Evolutionary conservation across 2,797 vertebrate genomes (phyloP), one percentile per base, ranked within the genome.

Genomic region (Cuculus canorus): DNA sequence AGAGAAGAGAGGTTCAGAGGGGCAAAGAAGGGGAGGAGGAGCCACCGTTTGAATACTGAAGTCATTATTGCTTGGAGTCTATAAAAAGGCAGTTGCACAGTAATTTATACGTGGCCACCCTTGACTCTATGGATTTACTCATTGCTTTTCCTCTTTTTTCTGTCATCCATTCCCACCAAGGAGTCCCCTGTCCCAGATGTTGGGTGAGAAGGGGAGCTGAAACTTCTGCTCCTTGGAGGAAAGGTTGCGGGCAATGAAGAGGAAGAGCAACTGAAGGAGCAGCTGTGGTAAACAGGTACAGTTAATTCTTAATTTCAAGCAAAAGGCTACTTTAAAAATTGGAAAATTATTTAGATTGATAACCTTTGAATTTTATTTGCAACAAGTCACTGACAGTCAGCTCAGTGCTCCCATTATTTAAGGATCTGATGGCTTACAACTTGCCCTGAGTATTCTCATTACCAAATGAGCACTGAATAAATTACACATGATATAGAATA

Each of bases 11-110:
- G 86, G 78, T 96, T 93, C 81, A 84, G 86, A 64, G 76, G 64
- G 63, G 54, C 86, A 70, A 80, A 73, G 86, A 61, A 65, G 75
- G 33, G 47, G 91, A 96, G 97, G 97, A 96, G 97, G 97, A 97
- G 97, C 92, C 76, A 91, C 65, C 54, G 79, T 88, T 52, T 50
- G 76, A 88, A 78, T 86, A 92, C 52, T 90, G 93, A 90, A 97
- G 90, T 95, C 90, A 72, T 90, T 97, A 93, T 95, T 86, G 92
- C 86, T 94, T 80, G 90, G 82, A 86, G 86, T 90, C 93, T 97
- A 98, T 98, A 98, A 97, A 97, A 97, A 96, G 94, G 81, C 93
- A 89, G 90, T 85, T 92, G 68, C 97, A 96, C 79, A 79, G 81
- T 96, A 90, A 96, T 95, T 95, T 94, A 93, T 91, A 85, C 7